A percentile compares a stretch with the other conserved stretches of the same genome.
phyloP scores from a whole-genome alignment of 2,113 vertebrate species.

The Tupaia chinensis region DNA sequence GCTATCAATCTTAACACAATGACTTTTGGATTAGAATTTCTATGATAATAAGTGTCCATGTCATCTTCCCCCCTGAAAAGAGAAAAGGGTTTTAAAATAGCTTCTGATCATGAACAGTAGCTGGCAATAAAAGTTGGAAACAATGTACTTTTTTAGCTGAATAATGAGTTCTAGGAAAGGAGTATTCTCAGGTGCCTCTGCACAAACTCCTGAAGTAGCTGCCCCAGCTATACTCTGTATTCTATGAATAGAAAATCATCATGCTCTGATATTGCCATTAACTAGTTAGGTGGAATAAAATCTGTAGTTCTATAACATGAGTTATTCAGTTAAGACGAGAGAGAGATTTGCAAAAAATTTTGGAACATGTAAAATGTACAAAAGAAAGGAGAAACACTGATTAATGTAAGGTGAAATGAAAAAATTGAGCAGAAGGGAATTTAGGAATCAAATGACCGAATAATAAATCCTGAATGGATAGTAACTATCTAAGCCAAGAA shows the following conservation, averaged over 20 bases:
- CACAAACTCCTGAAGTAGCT: background rate
- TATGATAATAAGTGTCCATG: background rate
- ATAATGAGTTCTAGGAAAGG: background rate
- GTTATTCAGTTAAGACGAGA: background rate
- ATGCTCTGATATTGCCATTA: background rate
- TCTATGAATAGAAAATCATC: background rate
- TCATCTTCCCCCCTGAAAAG: background rate
- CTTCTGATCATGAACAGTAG: constrained; percentile 11
- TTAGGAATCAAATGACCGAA: background rate
- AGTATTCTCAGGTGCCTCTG: constrained; percentile 11
- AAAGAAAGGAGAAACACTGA: background rate
- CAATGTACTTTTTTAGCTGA: background rate
- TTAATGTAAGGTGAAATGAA: background rate
- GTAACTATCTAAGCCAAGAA: background rate
- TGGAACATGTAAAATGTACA: background rate
- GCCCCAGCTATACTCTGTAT: background rate
- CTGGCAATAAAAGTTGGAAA: background rate
- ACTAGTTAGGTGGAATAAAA: background rate
- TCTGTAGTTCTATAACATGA: background rate
- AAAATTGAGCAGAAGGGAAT: background rate
- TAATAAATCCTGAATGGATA: background rate
- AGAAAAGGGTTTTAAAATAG: constrained; percentile 5
- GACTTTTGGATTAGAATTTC: background rate
- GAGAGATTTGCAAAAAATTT: background rate
- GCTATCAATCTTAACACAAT: background rate